Percentiles rank a stretch among this genome's conserved stretches.
Evolutionary conservation across 2,113 vertebrate species (phyloP).

Genomic region (Catharus bicknelli): DNA sequence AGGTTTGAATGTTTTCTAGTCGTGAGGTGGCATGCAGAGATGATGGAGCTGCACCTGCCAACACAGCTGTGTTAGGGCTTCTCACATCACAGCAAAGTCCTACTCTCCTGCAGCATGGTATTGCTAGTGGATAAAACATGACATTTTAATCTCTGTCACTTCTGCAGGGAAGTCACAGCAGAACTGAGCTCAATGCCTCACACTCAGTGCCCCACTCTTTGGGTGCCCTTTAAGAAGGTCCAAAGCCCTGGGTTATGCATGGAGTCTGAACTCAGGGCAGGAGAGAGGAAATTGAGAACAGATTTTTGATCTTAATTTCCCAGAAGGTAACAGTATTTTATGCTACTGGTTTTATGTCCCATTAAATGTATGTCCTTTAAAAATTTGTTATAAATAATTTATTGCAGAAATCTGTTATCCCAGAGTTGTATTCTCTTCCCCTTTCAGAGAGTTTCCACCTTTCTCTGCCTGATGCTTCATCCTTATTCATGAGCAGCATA

Average conservation of each 20-base stretch:
- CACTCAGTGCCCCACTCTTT: neutral
- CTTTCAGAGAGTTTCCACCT: neutral
- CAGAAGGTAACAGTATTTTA: neutral
- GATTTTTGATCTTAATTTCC: neutral
- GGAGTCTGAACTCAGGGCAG: neutral
- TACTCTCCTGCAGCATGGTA: accelerated
- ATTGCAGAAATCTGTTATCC: neutral
- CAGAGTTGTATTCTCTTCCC: neutral
- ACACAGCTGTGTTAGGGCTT: neutral
- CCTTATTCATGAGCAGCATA: neutral
- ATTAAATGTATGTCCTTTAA: neutral
- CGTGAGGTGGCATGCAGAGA: accelerated
- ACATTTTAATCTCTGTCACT: neutral
- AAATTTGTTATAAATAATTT: neutral
- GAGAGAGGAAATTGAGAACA: neutral
- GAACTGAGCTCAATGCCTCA: neutral
- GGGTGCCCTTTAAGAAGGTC: neutral
- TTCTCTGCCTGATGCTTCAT: neutral
- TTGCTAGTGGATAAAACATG: neutral
- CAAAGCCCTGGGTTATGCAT: neutral
- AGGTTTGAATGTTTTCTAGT: neutral
- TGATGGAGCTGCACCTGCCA: neutral
- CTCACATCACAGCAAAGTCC: neutral
- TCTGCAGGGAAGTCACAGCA: neutral
- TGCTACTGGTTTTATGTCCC: neutral